Evolutionary conservation across 2,888 invertebrate species (phyloP).

Genomic region (Eutolmus rufibarbis): DNA sequence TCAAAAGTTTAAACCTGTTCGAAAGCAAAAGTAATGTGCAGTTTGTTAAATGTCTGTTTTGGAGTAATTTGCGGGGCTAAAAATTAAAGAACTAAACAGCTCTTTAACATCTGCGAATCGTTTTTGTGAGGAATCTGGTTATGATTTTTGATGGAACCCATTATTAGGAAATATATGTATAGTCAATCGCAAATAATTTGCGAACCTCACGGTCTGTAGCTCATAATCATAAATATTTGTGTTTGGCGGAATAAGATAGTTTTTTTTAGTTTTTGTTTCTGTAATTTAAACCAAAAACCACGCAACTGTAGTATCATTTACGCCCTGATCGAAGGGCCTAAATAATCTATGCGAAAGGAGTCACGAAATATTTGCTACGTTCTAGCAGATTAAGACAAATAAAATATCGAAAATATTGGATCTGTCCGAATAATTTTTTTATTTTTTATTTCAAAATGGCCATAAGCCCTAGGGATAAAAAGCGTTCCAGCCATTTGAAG

Average conservation of each 20-base stretch:
- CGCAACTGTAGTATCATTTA: slow-evolving; percentile 1
- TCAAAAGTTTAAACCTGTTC: not conserved
- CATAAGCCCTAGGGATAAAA: not conserved
- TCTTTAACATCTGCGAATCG: not conserved
- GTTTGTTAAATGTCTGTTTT: not conserved
- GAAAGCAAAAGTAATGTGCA: not conserved
- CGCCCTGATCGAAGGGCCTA: not conserved
- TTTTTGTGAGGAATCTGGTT: not conserved
- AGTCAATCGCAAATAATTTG: slow-evolving; percentile 1
- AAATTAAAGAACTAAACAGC: not conserved
- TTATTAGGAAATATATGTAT: not conserved
- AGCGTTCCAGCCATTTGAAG: not conserved
- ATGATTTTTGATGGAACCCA: slow-evolving; percentile 7
- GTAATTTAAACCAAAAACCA: not conserved
- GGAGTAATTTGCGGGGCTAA: not conserved
- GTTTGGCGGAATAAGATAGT: not conserved
- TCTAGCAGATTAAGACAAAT: not conserved
- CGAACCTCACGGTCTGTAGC: not conserved
- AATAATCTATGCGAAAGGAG: not conserved
- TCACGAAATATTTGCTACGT: not conserved
- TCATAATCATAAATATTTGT: slow-evolving; percentile 16
- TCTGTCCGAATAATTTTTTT: not conserved
- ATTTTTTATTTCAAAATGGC: not conserved
- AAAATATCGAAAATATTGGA: slow-evolving; percentile 18
- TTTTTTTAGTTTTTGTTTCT: not conserved